Conservation (phyloP, 2,888 invertebrate genomes). For the Lasiommata megera region DNA sequence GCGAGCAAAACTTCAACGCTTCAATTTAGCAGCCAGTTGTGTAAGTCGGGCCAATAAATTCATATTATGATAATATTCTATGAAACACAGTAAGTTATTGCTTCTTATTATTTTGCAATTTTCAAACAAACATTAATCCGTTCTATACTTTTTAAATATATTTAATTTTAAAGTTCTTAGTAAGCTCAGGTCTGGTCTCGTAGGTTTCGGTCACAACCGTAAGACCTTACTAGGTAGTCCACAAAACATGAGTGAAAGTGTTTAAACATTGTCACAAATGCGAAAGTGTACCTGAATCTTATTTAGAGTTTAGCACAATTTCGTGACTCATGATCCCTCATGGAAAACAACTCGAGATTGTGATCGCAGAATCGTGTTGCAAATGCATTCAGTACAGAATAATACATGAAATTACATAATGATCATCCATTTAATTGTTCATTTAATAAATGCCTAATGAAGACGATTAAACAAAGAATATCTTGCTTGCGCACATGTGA, state of each 20-base stretch:
- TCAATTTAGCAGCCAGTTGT: constrained; percentile 12
- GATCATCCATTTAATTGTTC: constrained; percentile 25
- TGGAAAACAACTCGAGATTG: constrained; percentile 24
- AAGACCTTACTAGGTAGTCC: too few relatives aligned
- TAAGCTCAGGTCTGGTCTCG: too few relatives aligned
- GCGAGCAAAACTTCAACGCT: constrained; percentile 17
- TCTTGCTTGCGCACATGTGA: background rate
- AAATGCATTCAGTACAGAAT: constrained; percentile 35
- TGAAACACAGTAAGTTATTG: constrained; percentile 23
- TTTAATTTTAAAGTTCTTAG: too few relatives aligned
- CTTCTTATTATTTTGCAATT: constrained; percentile 18
- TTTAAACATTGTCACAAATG: background rate
- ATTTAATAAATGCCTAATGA: constrained; percentile 28
- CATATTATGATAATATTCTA: constrained; percentile 26
- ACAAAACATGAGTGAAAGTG: background rate
- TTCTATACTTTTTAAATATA: too few relatives aligned
- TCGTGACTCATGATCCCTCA: constrained; percentile 20
- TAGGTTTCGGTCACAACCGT: too few relatives aligned
- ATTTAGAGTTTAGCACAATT: background rate
- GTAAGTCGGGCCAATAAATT: constrained; percentile 22
- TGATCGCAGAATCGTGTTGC: constrained; percentile 32
- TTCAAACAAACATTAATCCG: too few relatives aligned
- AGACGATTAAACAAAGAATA: constrained; percentile 20
- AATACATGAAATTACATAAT: constrained; percentile 32
- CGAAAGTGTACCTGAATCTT: background rate